Evolutionary conservation across 1,140 invertebrate genomes (phyloP).

Genomic region (Drosophila pectinifera): DNA sequence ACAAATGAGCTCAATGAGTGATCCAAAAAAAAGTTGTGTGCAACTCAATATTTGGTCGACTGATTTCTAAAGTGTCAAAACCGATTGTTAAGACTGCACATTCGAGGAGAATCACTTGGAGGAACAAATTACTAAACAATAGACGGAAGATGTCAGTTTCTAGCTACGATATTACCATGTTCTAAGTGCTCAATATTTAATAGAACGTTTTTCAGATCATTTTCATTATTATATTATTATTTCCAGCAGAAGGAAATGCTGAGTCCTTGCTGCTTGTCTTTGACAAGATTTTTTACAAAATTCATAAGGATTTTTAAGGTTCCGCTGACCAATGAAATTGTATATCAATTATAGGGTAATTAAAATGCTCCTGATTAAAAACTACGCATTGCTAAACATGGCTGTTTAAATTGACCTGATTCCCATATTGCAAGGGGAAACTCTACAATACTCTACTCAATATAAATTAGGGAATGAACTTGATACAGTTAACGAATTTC

Average conservation of each 20-base stretch:
- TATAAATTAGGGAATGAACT: background rate
- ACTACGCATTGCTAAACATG: slow-evolving; percentile 8
- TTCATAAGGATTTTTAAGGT: slow-evolving; percentile 3
- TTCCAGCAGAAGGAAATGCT: too few species aligned
- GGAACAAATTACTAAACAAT: background rate
- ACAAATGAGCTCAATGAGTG: slow-evolving; percentile 26
- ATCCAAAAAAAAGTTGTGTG: slow-evolving; percentile 41
- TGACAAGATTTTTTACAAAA: background rate
- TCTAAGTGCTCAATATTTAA: background rate
- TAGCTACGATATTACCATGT: too few species aligned
- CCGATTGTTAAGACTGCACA: background rate
- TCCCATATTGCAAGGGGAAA: slow-evolving; percentile 4
- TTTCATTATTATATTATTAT: too few species aligned
- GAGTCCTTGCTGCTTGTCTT: too few species aligned
- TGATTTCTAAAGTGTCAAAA: slow-evolving; percentile 48
- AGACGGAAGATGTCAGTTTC: background rate
- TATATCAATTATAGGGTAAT: slow-evolving; percentile 24
- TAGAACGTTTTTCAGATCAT: background rate
- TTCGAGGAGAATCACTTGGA: slow-evolving; percentile 8
- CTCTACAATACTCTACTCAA: background rate
- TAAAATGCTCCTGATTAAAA: slow-evolving; percentile 22
- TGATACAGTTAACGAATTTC: slow-evolving; percentile 5
- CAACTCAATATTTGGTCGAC: slow-evolving; percentile 57
- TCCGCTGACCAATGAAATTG: background rate
- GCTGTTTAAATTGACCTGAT: slow-evolving; percentile 15